Evolutionary conservation across 2,113 vertebrate species (phyloP).

Genomic region (crab-eating macaque (Macaca fascicularis)): T2T-MFA8v1.1 NC_088381.1:30087001-30087500

Average conservation of each 20-base stretch:
- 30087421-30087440: not conserved
- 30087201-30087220: conserved; percentile 1
- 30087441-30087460: not conserved
- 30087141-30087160: not conserved
- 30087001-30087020: not conserved
- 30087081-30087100: not conserved
- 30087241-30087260: not conserved
- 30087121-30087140: not conserved
- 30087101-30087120: not conserved
- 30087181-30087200: not conserved
- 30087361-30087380: conserved; percentile 41
- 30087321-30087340: not conserved
- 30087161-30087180: not conserved
- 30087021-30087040: conserved; percentile 11
- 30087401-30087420: conserved; percentile 43
- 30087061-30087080: not conserved
- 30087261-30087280: not conserved
- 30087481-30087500: not conserved
- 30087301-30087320: conserved; percentile 38
- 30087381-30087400: conserved; percentile 49
- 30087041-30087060: not conserved
- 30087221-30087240: not conserved
- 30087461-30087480: not conserved
- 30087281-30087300: not conserved
- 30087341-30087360: conserved; percentile 16